Evolutionary conservation across 2,888 invertebrate species (phyloP).

Genomic region (Tribolium freemani): DNA sequence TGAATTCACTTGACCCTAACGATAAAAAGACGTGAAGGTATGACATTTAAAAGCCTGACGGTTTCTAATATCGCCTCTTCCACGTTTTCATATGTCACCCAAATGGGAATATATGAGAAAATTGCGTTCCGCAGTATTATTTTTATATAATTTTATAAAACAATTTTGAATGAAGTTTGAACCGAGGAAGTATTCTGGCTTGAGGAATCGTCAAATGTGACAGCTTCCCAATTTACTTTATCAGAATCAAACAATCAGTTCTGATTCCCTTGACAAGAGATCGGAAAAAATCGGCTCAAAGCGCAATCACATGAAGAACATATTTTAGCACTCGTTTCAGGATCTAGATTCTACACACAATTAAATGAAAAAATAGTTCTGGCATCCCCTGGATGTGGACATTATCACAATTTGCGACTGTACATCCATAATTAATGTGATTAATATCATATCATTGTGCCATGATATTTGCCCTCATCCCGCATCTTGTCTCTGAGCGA

Average conservation of each 20-base stretch:
- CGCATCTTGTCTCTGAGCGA: no score
- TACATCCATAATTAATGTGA: no score
- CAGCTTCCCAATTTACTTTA: background rate
- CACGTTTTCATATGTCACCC: no score
- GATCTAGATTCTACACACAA: no score
- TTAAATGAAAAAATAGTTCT: no score
- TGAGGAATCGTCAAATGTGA: background rate
- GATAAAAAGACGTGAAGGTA: background rate
- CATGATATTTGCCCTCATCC: no score
- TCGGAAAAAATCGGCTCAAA: no score
- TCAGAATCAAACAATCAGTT: background rate
- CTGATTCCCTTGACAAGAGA: background rate
- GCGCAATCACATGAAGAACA: background rate
- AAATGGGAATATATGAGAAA: background rate
- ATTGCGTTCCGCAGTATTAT: background rate
- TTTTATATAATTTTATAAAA: background rate
- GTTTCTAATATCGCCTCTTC: no score
- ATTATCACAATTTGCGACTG: no score
- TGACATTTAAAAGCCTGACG: background rate
- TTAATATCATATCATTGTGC: no score
- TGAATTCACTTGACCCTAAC: background rate
- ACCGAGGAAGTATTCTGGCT: background rate
- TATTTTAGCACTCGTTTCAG: no score
- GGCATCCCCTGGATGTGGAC: no score
- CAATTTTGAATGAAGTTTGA: background rate